A percentile compares a stretch with the other conserved stretches of the same genome.
Evolutionary conservation across 2,797 vertebrate species (phyloP).

Genomic region (Brachymystax lenok): DNA sequence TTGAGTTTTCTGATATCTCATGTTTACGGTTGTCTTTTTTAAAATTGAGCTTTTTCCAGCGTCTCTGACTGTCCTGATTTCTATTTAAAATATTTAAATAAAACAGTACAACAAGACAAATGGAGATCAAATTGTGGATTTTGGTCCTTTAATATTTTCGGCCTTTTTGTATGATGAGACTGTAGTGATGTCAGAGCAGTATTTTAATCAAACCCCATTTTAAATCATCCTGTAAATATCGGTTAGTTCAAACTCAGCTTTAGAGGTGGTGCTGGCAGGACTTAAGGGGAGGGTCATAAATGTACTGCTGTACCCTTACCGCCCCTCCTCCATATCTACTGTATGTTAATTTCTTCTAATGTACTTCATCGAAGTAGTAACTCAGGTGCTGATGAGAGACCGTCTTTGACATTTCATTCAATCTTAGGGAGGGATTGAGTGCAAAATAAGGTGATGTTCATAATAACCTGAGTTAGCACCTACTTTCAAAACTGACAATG

Average conservation of each 20-base stretch:
- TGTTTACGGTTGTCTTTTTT: slow-evolving; percentile 32
- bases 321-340: no score
- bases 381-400: slow-evolving; percentile 63
- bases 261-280: slow-evolving; percentile 13
- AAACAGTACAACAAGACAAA: slow-evolving; percentile 12
- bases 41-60: slow-evolving; percentile 45
- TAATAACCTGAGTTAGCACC: slow-evolving; percentile 30
- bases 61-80: slow-evolving; percentile 62
- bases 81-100: slow-evolving; percentile 64
- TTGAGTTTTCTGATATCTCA: slow-evolving; percentile 68
- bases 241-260: slow-evolving; percentile 36
- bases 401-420: no score
- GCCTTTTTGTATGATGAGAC: slow-evolving; percentile 55
- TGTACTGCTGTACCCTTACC: no score
- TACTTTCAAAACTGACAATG: slow-evolving; percentile 3
- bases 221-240: slow-evolving; percentile 39
- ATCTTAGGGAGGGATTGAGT: slow-evolving; percentile 8
- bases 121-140: slow-evolving; percentile 33
- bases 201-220: slow-evolving; percentile 62
- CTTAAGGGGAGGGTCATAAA: background rate
- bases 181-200: slow-evolving; percentile 56
- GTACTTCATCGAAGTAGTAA: slow-evolving; percentile 58
- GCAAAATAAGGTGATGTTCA: slow-evolving; percentile 32
- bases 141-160: slow-evolving; percentile 24
- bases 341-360: background rate